Conservation (phyloP, 2,888 invertebrate genomes). For the Drosophila koepferae region DNA sequence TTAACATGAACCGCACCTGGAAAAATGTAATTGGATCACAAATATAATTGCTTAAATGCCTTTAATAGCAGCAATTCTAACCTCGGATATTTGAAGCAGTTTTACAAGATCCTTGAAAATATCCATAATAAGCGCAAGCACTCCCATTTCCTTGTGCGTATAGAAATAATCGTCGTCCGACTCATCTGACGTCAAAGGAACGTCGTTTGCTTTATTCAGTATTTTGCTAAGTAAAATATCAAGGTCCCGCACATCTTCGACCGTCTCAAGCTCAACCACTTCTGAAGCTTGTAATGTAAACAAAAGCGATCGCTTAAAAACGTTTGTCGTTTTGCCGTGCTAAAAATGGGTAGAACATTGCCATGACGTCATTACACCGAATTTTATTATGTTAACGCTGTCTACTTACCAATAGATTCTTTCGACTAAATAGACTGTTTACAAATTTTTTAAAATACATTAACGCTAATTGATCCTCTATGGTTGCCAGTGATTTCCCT, state of each 20-base stretch:
- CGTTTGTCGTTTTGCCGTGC: constrained; percentile 51
- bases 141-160: constrained; percentile 29
- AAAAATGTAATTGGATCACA: constrained; percentile 5
- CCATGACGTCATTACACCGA: constrained; percentile 54
- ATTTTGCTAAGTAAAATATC: constrained; percentile 74
- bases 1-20: constrained; percentile 72
- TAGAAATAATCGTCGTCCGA: constrained; percentile 30
- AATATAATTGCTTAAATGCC: neutral
- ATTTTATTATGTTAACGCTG: neutral
- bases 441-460: constrained; percentile 78
- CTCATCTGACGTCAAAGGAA: constrained; percentile 29
- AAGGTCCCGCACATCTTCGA: constrained; percentile 79
- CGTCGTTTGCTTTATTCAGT: constrained; percentile 52
- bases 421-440: constrained; percentile 65
- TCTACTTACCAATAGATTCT: constrained; percentile 64
- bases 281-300: constrained; percentile 69
- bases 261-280: constrained; percentile 65
- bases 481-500: constrained; percentile 33
- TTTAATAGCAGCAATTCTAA: constrained; percentile 40
- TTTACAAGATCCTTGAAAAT: constrained; percentile 64
- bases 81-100: constrained; percentile 70
- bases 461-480: constrained; percentile 68
- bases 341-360: constrained; percentile 40
- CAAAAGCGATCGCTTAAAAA: constrained; percentile 64
- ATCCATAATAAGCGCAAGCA: constrained; percentile 56